Evolutionary conservation across 2,113 vertebrate genomes (phyloP).

Genomic region (Alouatta palliata): DNA sequence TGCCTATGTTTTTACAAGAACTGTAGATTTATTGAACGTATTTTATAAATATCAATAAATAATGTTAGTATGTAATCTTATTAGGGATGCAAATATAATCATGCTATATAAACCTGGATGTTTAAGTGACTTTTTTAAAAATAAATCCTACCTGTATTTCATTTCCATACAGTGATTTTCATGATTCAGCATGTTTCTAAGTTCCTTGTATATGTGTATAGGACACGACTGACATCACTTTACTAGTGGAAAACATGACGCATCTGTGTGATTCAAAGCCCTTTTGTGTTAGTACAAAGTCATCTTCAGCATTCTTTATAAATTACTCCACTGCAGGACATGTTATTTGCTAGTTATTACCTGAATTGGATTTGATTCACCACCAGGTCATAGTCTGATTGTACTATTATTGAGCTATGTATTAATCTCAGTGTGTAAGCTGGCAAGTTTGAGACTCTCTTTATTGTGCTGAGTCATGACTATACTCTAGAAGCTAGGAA

Average conservation of each 20-base stretch:
- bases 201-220: conserved; percentile 10
- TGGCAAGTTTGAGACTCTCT: background rate
- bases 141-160: background rate
- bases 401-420: background rate
- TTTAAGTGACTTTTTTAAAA: conserved; percentile 38
- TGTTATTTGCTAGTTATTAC: background rate
- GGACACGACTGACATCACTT: background rate
- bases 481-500: conserved; percentile 17
- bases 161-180: background rate
- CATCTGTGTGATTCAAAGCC: conserved; percentile 13
- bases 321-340: background rate
- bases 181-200: conserved; percentile 17
- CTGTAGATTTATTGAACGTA: background rate
- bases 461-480: conserved; percentile 34
- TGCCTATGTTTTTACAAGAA: background rate
- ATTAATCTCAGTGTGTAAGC: background rate
- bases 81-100: conserved; percentile 12
- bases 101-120: background rate
- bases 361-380: conserved; percentile 27
- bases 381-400: conserved; percentile 26
- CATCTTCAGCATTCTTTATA: conserved; percentile 28
- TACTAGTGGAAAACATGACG: background rate
- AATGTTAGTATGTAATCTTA: background rate
- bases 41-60: background rate
- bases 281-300: background rate